Evolutionary conservation across 2,797 vertebrate genomes (phyloP).

Genomic region (Rhadinocentrus ornatus): DNA sequence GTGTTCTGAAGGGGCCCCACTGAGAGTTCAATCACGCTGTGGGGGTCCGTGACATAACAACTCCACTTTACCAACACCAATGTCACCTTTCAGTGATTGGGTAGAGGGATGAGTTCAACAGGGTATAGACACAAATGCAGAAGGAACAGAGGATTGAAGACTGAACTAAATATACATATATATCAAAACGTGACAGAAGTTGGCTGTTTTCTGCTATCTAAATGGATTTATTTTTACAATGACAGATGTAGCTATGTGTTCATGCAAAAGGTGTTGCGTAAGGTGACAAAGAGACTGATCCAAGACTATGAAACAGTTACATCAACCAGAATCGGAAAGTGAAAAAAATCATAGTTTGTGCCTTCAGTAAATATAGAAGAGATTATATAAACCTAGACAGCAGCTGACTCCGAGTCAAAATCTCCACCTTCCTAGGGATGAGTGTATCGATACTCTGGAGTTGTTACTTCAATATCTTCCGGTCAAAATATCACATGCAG

Average conservation of each 20-base stretch:
- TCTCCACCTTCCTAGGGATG: too few relatives aligned
- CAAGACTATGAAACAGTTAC: not conserved
- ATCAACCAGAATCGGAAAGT: too few relatives aligned
- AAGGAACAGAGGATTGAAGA: not conserved
- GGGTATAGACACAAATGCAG: constrained; percentile 15
- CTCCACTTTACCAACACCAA: constrained; percentile 33
- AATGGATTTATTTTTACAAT: not conserved
- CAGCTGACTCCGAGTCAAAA: too few relatives aligned
- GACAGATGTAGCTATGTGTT: not conserved
- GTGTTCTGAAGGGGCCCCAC: constrained; percentile 32
- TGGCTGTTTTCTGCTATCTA: not conserved
- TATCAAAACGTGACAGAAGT: not conserved
- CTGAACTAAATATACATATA: not conserved
- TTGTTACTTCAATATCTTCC: too few relatives aligned
- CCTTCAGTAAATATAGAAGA: too few relatives aligned
- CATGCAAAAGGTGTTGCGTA: not conserved
- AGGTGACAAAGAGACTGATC: not conserved
- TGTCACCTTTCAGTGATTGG: constrained; percentile 75
- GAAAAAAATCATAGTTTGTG: too few relatives aligned
- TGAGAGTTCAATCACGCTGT: constrained; percentile 67
- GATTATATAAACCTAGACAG: too few relatives aligned
- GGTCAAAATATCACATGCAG: too few relatives aligned
- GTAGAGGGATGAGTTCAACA: constrained; percentile 27
- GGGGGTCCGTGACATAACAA: constrained; percentile 61
- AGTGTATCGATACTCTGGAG: too few relatives aligned